Evolutionary conservation across 2,888 invertebrate species (phyloP).

Genomic region (Athripsodes cinereus): DNA sequence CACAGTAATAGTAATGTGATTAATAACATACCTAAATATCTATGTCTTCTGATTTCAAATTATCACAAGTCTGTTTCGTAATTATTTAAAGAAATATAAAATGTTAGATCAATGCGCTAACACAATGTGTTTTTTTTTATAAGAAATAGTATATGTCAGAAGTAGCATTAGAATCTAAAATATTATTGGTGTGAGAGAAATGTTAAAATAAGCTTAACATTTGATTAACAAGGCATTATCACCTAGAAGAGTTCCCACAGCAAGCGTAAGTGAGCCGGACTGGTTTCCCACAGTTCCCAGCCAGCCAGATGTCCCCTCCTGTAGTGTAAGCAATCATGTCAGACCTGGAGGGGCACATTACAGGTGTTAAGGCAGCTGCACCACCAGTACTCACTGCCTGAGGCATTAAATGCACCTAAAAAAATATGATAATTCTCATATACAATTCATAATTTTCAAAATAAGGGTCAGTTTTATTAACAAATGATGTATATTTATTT

Average conservation of each 20-base stretch:
- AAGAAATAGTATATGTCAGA: too few species aligned
- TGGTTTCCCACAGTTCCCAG: constrained; percentile 41
- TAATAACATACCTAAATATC: background rate
- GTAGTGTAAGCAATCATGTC: constrained; percentile 86
- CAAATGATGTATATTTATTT: too few species aligned
- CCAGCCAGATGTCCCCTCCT: constrained; percentile 87
- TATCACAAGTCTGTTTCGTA: too few species aligned
- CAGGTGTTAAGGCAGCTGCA: constrained; percentile 38
- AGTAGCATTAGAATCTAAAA: too few species aligned
- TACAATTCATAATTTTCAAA: too few species aligned
- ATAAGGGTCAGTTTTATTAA: too few species aligned
- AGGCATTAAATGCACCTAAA: too few species aligned
- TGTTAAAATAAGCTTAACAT: background rate
- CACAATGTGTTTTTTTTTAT: too few species aligned
- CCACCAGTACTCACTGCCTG: constrained; percentile 42
- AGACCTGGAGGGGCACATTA: constrained; percentile 67
- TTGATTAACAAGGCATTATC: constrained; percentile 7
- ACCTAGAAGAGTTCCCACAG: constrained; percentile 41
- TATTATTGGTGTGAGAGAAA: background rate
- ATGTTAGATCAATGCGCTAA: too few species aligned
- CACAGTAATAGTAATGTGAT: too few species aligned
- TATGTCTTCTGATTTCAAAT: background rate
- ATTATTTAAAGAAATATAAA: too few species aligned
- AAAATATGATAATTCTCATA: too few species aligned
- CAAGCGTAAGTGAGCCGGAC: constrained; percentile 44